Evolutionary conservation across 2,113 vertebrate genomes (phyloP), one percentile per base, ranked within the genome.

Genomic region (Gallinago jamesoni): DNA sequence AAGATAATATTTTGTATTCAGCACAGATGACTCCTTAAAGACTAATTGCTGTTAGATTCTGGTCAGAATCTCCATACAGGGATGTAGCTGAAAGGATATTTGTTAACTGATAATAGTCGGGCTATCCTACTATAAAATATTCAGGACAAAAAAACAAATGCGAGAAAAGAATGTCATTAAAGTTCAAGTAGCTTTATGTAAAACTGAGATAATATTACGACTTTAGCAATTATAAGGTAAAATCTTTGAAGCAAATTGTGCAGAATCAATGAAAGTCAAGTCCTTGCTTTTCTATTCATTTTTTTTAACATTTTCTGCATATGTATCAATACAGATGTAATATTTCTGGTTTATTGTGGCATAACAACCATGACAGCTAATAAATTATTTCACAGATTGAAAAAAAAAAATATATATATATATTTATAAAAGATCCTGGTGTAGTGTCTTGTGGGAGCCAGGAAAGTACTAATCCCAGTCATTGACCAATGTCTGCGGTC

Each of bases 401-500:
- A 93, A 63, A 83, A 59, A 17, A 57, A 57, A 24, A 48, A n/a
- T n/a, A n/a, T 27, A 28, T 28, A 30, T 55, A 55, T 4, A 1
- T 41, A 67, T 87, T 74, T 74, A 20, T 68, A 37, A 48, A 21
- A 53, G 10, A 5, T 57, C 18, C 22, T 66, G 14, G 4, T 43
- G 24, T 47, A 69, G 84, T 37, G 73, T 73, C 72, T 92, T 87
- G 86, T 57, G 80, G 92, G 69, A 93, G 73, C 21, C 68, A 43
- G 59, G 28, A n/a, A 96, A 90, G 76, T 67, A 57, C 68, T 68
- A 43, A 60, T 64, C 83, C 76, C 48, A 45, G 31, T 89, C 48
- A 79, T 76, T 94, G 92, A 92, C 90, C 83, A 66, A 43, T 47
- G 12, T 91, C 74, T 96, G 88, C 4, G 18, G 80, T 94, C 64